These are phyloP conservation scores for Ectemnius continuus DNA, from an alignment of 2,888 invertebrate species.

Conservation along the genomic window DNA sequence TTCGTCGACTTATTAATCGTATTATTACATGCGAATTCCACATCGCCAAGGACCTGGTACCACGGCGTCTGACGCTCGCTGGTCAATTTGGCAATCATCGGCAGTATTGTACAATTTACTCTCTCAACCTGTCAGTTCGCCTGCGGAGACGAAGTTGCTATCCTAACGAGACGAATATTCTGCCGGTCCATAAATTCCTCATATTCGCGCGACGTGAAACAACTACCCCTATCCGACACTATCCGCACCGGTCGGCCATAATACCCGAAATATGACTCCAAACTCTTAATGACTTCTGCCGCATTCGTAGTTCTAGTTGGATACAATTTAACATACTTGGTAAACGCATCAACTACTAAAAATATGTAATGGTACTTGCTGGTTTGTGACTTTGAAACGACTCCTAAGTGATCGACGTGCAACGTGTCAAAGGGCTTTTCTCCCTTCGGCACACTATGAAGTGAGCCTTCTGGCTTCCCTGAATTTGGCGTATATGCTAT, in stretches of 20 bases:
- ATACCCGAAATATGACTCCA: conserved; percentile 48
- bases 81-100: conserved; percentile 30
- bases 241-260: conserved; percentile 54
- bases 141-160: conserved; percentile 63
- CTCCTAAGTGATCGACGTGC: conserved; percentile 20
- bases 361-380: conserved; percentile 8
- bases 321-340: conserved; percentile 23
- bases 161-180: conserved; percentile 54
- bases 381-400: not conserved
- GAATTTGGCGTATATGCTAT: conserved; percentile 2
- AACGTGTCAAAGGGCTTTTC: conserved; percentile 4
- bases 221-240: conserved; percentile 63
- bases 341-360: conserved; percentile 16
- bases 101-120: conserved; percentile 36
- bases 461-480: not conserved
- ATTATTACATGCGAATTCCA: conserved; percentile 56
- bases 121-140: conserved; percentile 67
- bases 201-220: conserved; percentile 63
- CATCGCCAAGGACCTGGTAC: conserved; percentile 39
- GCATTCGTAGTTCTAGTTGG: conserved; percentile 16
- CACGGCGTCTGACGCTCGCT: conserved; percentile 29
- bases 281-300: conserved; percentile 42
- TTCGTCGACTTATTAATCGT: conserved; percentile 47
- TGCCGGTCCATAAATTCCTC: conserved; percentile 48
- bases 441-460: conserved; percentile 13